Evolutionary conservation across 2,888 invertebrate species (phyloP), one percentile per base, ranked within the genome.

Genomic region (Amaurobius ferox): DNA sequence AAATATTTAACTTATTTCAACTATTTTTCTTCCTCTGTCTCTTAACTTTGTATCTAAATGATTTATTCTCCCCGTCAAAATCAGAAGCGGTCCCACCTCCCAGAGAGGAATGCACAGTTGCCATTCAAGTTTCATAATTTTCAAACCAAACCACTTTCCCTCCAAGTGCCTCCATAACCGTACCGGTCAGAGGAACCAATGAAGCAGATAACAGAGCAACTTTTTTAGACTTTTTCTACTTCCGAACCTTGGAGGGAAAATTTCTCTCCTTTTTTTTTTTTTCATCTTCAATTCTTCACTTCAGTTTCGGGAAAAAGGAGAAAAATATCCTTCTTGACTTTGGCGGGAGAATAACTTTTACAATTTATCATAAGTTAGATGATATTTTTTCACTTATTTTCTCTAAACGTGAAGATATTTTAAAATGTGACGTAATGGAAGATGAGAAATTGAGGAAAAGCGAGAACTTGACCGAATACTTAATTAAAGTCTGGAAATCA

Each of bases 311-410:
- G 61, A 40, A 40, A 71, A 16, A 64, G 35, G 71, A 76, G 73
- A 77, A 85, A 70, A 74, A 32, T 68, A 48, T 76, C 76, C 66
- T 83, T 83, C 81, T 76, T 83, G 81, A 83, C 81, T 83, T 85
- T 72, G 77, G 83, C 71, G 83, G 83, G 77, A 72, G 72, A 77
- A 85, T 85, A 85, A 85, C 83, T 85, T 85, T 85, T 85, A 85
- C 83, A 85, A 85, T 85, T 85, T 85, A 85, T 85, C 83, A 85
- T 85, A 85, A 85, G 77, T 77, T 72, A 61, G 66, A 72, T 48
- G 77, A 62, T 55, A 48, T 72, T 48, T 39, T 39, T 32, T 48
- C n/a, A 19, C 66, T 55, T 72, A 66, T 72, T 68, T 61, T 72
- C 26, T 76, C n/a, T 67, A 71, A 66, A 26, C 48, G 48, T 44